phyloP scores from a whole-genome alignment of 2,888 invertebrate species.

The Tinea pellionella region DNA sequence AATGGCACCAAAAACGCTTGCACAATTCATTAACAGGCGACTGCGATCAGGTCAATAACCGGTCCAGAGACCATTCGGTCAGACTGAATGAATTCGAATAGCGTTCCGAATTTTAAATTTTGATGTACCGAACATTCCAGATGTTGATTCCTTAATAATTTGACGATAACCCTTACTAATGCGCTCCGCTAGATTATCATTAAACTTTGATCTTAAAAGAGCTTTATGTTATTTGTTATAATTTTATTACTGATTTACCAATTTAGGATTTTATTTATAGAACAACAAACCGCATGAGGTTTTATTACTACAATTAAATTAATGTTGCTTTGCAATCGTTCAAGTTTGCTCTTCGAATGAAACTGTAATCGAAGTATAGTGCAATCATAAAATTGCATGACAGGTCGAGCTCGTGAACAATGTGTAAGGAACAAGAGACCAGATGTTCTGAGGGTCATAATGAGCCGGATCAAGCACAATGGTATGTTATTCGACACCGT shows the following conservation, averaged over 20 bases:
- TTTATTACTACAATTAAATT: slow-evolving; percentile 7
- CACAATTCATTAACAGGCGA: slow-evolving; percentile 52
- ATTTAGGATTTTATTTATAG: neutral
- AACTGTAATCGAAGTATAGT: neutral
- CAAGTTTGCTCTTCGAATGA: neutral
- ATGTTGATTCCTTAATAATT: slow-evolving; percentile 40
- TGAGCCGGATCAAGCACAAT: slow-evolving; percentile 67
- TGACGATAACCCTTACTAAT: slow-evolving; percentile 55
- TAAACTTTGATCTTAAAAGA: slow-evolving; percentile 39
- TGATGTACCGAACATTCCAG: neutral
- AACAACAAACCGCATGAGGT: neutral
- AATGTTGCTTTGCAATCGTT: neutral
- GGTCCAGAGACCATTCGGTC: slow-evolving; percentile 30
- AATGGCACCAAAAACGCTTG: slow-evolving; percentile 35
- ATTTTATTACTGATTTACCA: slow-evolving; percentile 8
- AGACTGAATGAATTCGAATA: slow-evolving; percentile 27
- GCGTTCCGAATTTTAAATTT: slow-evolving; percentile 30
- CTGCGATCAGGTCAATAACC: slow-evolving; percentile 50
- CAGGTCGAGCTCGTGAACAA: slow-evolving; percentile 1
- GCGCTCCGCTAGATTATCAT: slow-evolving; percentile 23
- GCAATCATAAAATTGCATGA: slow-evolving; percentile 2
- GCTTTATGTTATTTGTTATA: slow-evolving; percentile 27
- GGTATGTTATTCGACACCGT: slow-evolving; percentile 66
- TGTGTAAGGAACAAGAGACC: slow-evolving; percentile 21
- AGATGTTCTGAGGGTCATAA: slow-evolving; percentile 65